Base-by-base conservation (phyloP, 1,140 invertebrate species). In the Phenacoccus solenopsis region DNA sequence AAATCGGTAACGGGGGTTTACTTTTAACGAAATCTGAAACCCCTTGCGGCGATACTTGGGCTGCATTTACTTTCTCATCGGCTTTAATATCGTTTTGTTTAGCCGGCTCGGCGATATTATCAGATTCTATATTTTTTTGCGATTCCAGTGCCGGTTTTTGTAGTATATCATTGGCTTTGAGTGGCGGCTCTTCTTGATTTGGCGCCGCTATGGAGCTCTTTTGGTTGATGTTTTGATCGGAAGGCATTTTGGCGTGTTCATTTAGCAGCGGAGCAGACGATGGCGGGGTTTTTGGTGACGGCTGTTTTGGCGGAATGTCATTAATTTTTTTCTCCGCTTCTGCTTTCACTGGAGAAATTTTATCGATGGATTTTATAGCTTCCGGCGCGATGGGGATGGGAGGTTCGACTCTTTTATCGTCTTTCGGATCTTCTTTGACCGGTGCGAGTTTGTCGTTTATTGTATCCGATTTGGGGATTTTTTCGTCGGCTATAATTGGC, bases 401-500 rank as follows among this genome's bases (percentile, higher is more conserved):
- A 16, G 72, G 69, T 71, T 67, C 32, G n/a, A 38, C 57, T 59
- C 67, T 32, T 75, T 72, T 71, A 10, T 71, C 72, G 28, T 67
- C 59, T 0, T 38, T 74, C 71, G 21, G 70, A 49, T 28, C 73
- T 16, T 49, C 16, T 32, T 32, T 32, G 30, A 32, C 30, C 3
- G 38, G 38, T n/a, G 38, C 38, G 5, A n/a, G 5, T 3, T 49
- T n/a, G 38, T 49, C 20, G 13, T 5, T 10, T 2, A n/a, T 5
- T 49, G 4, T 10, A 16, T 49, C 5, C 4, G 16, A n/a, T 49
- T 9, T 49, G n/a, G n/a, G n/a, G n/a, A n/a, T n/a, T 49, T 49
- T 49, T 2, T 3, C 12, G 5, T 3, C 3, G 20, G 13, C 38
- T 3, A n/a, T 5, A 5, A 32, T 5, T 13, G 30, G 38, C 20